Evolutionary conservation across 2,113 vertebrate genomes (phyloP).

Genomic region (Seriola aureovittata): DNA sequence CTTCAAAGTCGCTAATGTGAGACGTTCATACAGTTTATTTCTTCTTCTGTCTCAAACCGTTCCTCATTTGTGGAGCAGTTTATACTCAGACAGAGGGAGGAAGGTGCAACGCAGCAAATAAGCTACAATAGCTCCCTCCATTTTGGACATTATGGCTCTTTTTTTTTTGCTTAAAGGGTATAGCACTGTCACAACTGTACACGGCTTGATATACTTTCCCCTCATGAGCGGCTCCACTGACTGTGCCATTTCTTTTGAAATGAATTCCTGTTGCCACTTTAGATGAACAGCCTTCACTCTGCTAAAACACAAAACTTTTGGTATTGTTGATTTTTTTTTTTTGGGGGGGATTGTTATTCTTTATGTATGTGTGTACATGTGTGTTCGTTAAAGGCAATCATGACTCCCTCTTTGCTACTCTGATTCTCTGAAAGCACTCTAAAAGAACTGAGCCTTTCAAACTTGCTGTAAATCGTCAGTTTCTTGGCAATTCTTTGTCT

Average conservation of each 20-base stretch:
- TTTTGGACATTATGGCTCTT: background rate
- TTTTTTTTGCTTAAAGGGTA: background rate
- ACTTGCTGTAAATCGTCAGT: background rate
- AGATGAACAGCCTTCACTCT: background rate
- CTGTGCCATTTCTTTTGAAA: background rate
- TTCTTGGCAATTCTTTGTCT: background rate
- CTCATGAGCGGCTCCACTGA: background rate
- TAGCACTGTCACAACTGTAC: background rate
- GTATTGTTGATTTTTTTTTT: background rate
- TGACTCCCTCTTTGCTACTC: background rate
- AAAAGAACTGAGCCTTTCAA: background rate
- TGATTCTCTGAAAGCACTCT: background rate
- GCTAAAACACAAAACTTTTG: background rate
- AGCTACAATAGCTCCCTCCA: background rate
- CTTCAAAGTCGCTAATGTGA: too few relatives aligned
- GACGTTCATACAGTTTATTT: background rate
- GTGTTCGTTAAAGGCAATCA: background rate
- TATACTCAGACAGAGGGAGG: background rate
- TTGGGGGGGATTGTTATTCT: too few relatives aligned
- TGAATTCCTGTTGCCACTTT: background rate
- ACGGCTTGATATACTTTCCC: background rate
- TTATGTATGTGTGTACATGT: background rate
- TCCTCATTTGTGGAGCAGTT: background rate
- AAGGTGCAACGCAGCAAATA: background rate
- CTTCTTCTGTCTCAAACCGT: background rate